Evolutionary conservation across 1,140 invertebrate species (phyloP).

Genomic region (Eriosoma lanigerum): DNA sequence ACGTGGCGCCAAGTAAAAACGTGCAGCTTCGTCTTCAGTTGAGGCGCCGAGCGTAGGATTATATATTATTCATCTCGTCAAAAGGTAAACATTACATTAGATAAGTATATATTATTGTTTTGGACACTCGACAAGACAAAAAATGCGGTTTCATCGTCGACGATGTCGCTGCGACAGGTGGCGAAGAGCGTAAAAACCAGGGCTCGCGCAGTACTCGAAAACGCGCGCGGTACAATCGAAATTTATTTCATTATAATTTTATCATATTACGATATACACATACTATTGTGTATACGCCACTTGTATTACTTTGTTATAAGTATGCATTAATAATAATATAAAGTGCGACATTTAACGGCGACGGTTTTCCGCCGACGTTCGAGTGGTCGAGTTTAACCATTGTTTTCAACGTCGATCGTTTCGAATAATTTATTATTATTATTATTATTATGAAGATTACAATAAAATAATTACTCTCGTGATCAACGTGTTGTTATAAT

Average conservation of each 20-base stretch:
- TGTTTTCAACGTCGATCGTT: no score
- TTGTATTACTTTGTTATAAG: neutral
- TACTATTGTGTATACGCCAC: conserved; percentile 17
- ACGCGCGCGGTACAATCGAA: neutral
- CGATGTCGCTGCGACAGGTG: neutral
- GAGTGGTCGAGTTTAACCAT: no score
- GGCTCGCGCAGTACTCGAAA: neutral
- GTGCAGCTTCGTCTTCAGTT: neutral
- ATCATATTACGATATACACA: no score
- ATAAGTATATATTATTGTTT: no score
- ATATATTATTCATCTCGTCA: neutral
- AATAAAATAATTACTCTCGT: no score
- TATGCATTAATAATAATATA: neutral
- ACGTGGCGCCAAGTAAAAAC: neutral
- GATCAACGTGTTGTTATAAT: no score
- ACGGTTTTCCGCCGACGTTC: no score
- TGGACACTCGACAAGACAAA: neutral
- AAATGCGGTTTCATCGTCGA: neutral
- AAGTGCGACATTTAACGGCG: neutral
- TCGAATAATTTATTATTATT: no score
- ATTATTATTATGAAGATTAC: no score
- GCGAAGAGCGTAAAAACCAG: neutral
- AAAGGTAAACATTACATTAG: neutral
- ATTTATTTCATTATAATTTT: neutral
- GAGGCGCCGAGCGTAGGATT: neutral